Percentiles rank a stretch among this genome's conserved stretches.
Evolutionary conservation across 2,888 invertebrate genomes (phyloP).

Genomic region (Omphaloscelis lunosa): DNA sequence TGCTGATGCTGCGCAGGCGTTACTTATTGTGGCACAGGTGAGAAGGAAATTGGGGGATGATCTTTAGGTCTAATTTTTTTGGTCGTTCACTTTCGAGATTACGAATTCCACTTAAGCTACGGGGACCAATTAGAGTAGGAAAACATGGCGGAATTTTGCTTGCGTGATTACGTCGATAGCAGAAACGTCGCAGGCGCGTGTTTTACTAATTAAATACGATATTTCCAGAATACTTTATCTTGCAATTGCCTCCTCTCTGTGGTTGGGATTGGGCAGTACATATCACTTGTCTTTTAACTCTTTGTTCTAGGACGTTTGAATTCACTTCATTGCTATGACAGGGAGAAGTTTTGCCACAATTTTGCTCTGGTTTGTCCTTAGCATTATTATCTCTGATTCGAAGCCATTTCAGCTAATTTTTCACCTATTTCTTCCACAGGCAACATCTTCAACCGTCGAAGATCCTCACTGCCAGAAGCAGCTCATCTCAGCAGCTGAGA

Average conservation of each 20-base stretch:
- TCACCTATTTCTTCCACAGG: constrained; percentile 51
- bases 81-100: no score
- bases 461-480: constrained; percentile 68
- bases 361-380: neutral
- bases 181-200: neutral
- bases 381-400: neutral
- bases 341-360: neutral
- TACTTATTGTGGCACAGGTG: constrained; percentile 70
- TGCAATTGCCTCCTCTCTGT: no score
- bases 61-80: no score
- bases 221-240: no score
- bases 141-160: neutral
- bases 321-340: no score
- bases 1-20: constrained; percentile 70
- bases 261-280: no score
- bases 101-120: neutral
- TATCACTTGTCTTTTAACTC: no score
- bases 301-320: no score
- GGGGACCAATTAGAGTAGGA: neutral
- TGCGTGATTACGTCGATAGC: neutral
- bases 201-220: neutral
- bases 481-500: constrained; percentile 65
- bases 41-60: neutral
- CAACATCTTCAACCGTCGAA: constrained; percentile 69
- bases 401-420: neutral